Evolutionary conservation across 1,140 invertebrate species (phyloP).

Genomic region (Pemphigus obesinymphae): DNA sequence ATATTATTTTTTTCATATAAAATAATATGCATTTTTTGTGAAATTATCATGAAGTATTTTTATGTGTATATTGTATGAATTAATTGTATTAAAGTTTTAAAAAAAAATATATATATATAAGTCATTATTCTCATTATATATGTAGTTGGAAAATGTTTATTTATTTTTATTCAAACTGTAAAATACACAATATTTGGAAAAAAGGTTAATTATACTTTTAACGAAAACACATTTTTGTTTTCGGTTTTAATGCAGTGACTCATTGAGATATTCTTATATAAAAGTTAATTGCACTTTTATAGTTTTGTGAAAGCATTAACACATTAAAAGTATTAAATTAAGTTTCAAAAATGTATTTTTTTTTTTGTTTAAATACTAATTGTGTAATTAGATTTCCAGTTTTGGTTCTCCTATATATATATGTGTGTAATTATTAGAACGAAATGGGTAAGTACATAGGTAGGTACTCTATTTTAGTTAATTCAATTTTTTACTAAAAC

Average conservation of each 20-base stretch:
- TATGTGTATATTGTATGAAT: too few species aligned
- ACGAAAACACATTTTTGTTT: neutral
- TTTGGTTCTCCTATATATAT: neutral
- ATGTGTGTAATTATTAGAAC: neutral
- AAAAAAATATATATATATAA: too few species aligned
- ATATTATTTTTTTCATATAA: too few species aligned
- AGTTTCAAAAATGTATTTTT: neutral
- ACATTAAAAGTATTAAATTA: neutral
- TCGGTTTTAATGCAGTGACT: neutral
- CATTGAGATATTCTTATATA: neutral
- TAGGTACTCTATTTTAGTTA: neutral
- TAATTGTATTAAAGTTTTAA: too few species aligned
- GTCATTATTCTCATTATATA: too few species aligned
- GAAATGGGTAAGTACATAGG: neutral
- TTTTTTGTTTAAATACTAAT: neutral
- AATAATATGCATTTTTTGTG: too few species aligned
- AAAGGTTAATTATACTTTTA: too few species aligned
- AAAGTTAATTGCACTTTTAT: neutral
- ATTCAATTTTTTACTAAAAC: neutral
- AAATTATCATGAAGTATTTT: too few species aligned
- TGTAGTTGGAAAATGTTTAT: too few species aligned
- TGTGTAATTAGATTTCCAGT: neutral
- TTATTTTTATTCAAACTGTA: too few species aligned
- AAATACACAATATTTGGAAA: too few species aligned
- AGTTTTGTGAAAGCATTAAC: neutral